Percentiles rank a stretch among this genome's conserved stretches.
Conservation (phyloP, 2,888 invertebrate genomes). For the Cataglyphis livida region DNA sequence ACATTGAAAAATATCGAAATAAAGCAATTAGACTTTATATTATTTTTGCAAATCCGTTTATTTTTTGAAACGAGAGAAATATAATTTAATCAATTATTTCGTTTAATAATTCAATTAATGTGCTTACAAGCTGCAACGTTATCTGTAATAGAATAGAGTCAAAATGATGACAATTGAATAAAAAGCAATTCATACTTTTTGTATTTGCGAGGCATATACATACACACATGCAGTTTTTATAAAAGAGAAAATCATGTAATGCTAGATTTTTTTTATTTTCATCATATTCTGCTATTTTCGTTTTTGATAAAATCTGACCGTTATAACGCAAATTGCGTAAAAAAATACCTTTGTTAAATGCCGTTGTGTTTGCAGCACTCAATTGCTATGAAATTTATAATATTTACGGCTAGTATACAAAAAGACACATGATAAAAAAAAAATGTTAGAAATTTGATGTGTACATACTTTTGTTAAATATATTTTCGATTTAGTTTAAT, state of each 20-base stretch:
- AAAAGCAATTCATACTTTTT: not conserved
- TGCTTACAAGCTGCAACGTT: not conserved
- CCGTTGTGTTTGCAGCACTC: not conserved
- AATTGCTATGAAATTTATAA: not conserved
- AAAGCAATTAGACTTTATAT: not conserved
- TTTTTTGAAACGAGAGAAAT: not conserved
- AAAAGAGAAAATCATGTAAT: not conserved
- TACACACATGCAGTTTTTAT: not conserved
- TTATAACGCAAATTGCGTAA: not conserved
- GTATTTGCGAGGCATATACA: not conserved
- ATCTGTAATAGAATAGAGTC: not conserved
- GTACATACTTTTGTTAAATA: not conserved
- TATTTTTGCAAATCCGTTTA: not conserved
- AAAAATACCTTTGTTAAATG: not conserved
- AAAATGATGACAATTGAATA: not conserved
- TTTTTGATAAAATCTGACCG: not conserved
- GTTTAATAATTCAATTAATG: constrained; percentile 8
- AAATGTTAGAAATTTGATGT: constrained; percentile 4
- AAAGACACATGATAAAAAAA: not conserved
- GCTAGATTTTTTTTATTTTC: not conserved
- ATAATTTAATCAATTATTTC: not conserved
- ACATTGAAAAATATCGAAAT: not conserved
- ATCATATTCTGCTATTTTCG: not conserved
- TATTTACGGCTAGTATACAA: not conserved
- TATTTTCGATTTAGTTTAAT: not conserved